A percentile compares a stretch with the other conserved stretches of the same genome.
Conservation (phyloP, 2,797 vertebrate species). For the Tenualosa thibaudeaui region DNA sequence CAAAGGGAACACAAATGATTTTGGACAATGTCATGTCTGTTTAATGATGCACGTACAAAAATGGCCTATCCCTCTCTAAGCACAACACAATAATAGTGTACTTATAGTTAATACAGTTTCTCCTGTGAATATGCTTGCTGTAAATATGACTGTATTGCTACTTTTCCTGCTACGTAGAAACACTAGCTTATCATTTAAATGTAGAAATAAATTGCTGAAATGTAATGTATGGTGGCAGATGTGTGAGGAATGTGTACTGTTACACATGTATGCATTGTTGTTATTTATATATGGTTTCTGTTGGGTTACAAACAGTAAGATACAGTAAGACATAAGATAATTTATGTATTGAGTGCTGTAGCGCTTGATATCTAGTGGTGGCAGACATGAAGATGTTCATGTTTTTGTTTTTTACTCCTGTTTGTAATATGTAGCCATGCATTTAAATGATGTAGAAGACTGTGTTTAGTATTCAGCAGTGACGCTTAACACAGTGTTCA, state of each 20-base stretch:
- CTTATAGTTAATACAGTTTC: too few relatives aligned
- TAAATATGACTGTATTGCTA: background rate
- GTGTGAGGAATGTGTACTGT: background rate
- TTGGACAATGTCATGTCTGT: too few relatives aligned
- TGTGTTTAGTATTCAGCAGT: slow-evolving; percentile 3
- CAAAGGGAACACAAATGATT: too few relatives aligned
- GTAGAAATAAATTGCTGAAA: background rate
- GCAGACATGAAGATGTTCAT: background rate
- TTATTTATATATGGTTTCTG: background rate
- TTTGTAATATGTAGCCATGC: background rate
- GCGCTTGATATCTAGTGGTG: too few relatives aligned
- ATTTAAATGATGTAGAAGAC: background rate
- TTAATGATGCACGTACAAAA: too few relatives aligned
- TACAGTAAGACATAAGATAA: background rate
- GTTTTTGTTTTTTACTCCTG: background rate
- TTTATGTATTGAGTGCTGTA: background rate
- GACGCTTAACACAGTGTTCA: background rate
- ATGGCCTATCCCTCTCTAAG: too few relatives aligned
- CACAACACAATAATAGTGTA: too few relatives aligned
- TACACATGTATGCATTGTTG: background rate
- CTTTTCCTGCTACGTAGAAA: too few relatives aligned
- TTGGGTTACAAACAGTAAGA: background rate
- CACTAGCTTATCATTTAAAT: background rate
- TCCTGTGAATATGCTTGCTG: too few relatives aligned
- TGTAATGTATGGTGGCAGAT: background rate